These are phyloP conservation scores for Erebia aethiops DNA, from an alignment of 2,888 invertebrate species.

Conservation along the genomic window DNA sequence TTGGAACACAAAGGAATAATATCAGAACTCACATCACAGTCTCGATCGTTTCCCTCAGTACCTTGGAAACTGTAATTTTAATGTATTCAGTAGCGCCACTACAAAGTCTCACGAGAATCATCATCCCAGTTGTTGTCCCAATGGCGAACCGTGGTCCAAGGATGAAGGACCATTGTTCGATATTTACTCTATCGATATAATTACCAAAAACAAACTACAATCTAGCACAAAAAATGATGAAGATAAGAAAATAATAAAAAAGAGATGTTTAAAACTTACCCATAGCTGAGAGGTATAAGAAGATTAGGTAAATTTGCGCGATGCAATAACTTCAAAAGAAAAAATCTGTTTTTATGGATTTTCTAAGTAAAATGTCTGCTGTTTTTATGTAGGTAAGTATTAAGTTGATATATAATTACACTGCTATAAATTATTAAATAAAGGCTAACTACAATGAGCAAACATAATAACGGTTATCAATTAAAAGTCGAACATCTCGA, in stretches of 20 bases:
- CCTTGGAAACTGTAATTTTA: constrained; percentile 80
- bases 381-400: too few relatives aligned
- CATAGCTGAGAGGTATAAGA: too few relatives aligned
- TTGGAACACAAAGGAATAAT: constrained; percentile 75
- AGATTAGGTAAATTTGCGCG: too few relatives aligned
- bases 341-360: too few relatives aligned
- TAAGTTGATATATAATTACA: too few relatives aligned
- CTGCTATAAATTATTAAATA: neutral
- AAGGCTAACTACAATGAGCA: constrained; percentile 23
- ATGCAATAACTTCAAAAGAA: too few relatives aligned
- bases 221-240: too few relatives aligned
- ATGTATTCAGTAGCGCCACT: constrained; percentile 74
- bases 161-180: neutral
- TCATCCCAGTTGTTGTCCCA: constrained; percentile 55
- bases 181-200: neutral
- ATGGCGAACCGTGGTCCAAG: constrained; percentile 48
- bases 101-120: constrained; percentile 59
- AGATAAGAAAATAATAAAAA: too few relatives aligned
- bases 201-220: neutral
- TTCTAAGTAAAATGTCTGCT: too few relatives aligned
- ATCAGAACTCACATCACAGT: constrained; percentile 68
- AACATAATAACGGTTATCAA: constrained; percentile 53
- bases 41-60: constrained; percentile 60
- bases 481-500: constrained; percentile 73
- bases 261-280: too few relatives aligned